Evolutionary conservation across 1,140 invertebrate genomes (phyloP).

Genomic region (Drosophila bipectinata): DNA sequence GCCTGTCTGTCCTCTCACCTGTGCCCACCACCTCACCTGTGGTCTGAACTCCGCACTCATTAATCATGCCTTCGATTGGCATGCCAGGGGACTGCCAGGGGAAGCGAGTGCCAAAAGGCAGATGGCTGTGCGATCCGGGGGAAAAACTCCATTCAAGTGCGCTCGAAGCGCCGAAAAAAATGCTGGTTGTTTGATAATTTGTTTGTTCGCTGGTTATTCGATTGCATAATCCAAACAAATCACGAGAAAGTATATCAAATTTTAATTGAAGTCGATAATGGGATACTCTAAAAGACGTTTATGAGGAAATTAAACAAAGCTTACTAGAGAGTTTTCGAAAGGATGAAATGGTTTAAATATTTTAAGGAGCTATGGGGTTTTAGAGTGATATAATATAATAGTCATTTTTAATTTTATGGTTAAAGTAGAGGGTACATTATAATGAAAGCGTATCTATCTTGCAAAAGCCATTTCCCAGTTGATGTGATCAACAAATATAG

Average conservation of each 20-base stretch:
- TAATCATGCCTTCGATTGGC: constrained; percentile 32
- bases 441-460: constrained; percentile 4
- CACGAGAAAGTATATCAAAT: constrained; percentile 51
- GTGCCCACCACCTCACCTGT: constrained; percentile 26
- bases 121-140: constrained; percentile 26
- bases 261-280: constrained; percentile 15
- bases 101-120: constrained; percentile 24
- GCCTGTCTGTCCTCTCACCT: constrained; percentile 27
- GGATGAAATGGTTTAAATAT: neutral
- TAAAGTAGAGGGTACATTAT: neutral
- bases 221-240: constrained; percentile 49
- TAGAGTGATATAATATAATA: neutral
- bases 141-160: constrained; percentile 47
- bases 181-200: constrained; percentile 25
- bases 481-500: constrained; percentile 29
- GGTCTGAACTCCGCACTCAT: constrained; percentile 37
- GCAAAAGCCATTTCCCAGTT: constrained; percentile 3
- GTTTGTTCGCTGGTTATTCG: constrained; percentile 30
- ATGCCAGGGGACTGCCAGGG: neutral
- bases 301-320: neutral
- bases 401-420: neutral
- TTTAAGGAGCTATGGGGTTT: neutral
- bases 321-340: no score
- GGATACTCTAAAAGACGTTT: constrained; percentile 22
- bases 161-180: constrained; percentile 41